Conservation (phyloP, 2,888 invertebrate genomes). For the Epistrophe grossulariae region DNA sequence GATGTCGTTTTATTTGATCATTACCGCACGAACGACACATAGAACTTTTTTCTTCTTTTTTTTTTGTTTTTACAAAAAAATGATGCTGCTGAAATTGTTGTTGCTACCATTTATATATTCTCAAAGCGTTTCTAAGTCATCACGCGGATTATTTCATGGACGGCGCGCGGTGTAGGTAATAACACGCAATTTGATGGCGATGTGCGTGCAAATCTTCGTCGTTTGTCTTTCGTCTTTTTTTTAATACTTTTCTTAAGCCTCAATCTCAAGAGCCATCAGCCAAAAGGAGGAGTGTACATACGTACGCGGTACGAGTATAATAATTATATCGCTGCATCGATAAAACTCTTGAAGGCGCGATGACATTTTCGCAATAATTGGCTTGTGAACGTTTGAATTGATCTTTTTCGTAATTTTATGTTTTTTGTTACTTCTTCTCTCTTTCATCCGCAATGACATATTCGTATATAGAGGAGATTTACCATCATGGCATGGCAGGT, state of each 20-base stretch:
- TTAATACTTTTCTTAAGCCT: neutral
- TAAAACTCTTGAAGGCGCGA: constrained; percentile 58
- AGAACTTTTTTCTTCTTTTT: neutral
- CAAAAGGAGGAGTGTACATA: constrained; percentile 8
- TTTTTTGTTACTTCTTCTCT: constrained; percentile 3
- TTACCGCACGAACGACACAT: constrained; percentile 37
- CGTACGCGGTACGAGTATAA: constrained; percentile 13
- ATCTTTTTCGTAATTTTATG: constrained; percentile 35
- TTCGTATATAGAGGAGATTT: constrained; percentile 24
- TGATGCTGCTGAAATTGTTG: neutral
- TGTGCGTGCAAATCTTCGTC: constrained; percentile 53
- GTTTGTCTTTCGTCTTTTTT: neutral
- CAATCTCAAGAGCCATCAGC: neutral
- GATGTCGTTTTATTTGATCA: constrained; percentile 44
- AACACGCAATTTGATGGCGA: constrained; percentile 53
- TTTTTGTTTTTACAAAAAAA: neutral
- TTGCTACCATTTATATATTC: constrained; percentile 53
- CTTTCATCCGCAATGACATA: constrained; percentile 19
- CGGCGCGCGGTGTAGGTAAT: constrained; percentile 15
- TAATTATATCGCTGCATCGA: constrained; percentile 71
- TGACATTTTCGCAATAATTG: constrained; percentile 75
- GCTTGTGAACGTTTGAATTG: constrained; percentile 48
- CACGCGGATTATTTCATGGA: constrained; percentile 39
- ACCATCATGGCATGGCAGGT: constrained; percentile 7
- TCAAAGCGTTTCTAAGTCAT: constrained; percentile 32